phyloP scores from a whole-genome alignment of 2,113 vertebrate genomes.

The Blennius ocellaris region DNA sequence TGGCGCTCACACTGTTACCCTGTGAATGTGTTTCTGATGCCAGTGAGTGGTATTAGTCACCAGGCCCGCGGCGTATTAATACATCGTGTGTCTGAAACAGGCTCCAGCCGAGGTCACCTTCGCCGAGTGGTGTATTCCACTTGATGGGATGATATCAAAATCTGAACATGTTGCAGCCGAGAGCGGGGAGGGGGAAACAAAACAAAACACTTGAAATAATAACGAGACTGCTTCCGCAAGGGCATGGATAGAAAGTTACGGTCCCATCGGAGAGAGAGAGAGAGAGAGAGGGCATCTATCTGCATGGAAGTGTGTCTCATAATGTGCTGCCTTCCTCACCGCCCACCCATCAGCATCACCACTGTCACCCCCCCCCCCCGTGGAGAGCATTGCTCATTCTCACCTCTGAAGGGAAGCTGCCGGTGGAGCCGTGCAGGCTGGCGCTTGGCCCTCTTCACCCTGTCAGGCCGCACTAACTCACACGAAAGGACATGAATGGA shows the following conservation, averaged over 20 bases:
- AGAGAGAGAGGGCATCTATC: conserved; percentile 32
- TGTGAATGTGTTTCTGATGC: conserved; percentile 24
- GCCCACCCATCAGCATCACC: conserved; percentile 63
- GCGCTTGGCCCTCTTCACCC: conserved; percentile 60
- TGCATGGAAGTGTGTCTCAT: conserved; percentile 47
- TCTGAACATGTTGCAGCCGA: conserved; percentile 4
- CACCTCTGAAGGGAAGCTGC: conserved; percentile 73
- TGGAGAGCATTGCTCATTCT: conserved; percentile 71
- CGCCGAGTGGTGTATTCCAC: conserved; percentile 15
- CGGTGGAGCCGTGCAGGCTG: conserved; percentile 46
- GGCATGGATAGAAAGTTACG: conserved; percentile 1
- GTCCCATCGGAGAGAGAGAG: conserved; percentile 24
- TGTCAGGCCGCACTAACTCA: conserved; percentile 54
- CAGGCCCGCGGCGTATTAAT: conserved; percentile 42
- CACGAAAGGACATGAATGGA: conserved; percentile 56
- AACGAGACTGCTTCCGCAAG: background rate
- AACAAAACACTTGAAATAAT: conserved; percentile 4
- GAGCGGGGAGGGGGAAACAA: no score
- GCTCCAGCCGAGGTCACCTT: conserved; percentile 31
- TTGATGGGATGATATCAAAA: conserved; percentile 4
- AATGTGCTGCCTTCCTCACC: conserved; percentile 57
- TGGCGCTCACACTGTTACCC: conserved; percentile 24
- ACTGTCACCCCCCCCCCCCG: conserved; percentile 38
- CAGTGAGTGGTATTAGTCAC: conserved; percentile 43
- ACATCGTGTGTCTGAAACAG: conserved; percentile 21